Base-by-base conservation (phyloP, 2,888 invertebrate genomes). In the Sinodicranocentrus sp. region DNA sequence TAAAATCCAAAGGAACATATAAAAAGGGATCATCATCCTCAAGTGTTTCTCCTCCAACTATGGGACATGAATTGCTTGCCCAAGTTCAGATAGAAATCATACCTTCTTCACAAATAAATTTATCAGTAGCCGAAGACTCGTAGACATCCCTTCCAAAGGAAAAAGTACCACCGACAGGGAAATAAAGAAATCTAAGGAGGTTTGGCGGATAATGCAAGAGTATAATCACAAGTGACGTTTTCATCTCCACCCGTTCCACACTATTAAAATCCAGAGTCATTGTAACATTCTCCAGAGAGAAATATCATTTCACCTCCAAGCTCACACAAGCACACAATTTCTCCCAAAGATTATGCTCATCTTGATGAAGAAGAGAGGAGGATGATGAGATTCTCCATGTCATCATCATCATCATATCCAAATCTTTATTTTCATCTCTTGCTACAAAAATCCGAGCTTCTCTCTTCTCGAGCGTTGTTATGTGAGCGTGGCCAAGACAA, bases 241-340 rank as follows among this genome's bases (percentile, higher is more conserved):
- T 76, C 76, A 76, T 76, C 65, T 76, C 33, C 52, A 19, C 52
- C 19, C n/a, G n/a, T n/a, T n/a, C n/a, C n/a, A n/a, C n/a, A n/a
- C n/a, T n/a, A n/a, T n/a, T n/a, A n/a, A n/a, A n/a, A n/a, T n/a
- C n/a, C 33, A 33, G 33, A 33, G 33, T 33, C 33, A 10, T 33
- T n/a, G 39, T 39, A 6, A 8, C 17, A n/a, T 48, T 48, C n/a
- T 61, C 61, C 61, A 61, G 33, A 61, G n/a, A n/a, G n/a, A n/a
- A n/a, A 33, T 26, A 61, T 61, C 61, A 61, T 61, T 61, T 33
- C 61, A 61, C 10, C 48, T 48, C 5, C 33, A 48, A 5, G 48
- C 48, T 48, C 48, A 17, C n/a, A 33, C 5, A 6, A 33, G 3
- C 10, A 33, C 10, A 33, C 33, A 33, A 3, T 33, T 33, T 13